Percentiles rank a stretch among this genome's conserved stretches.
Evolutionary conservation across 2,888 invertebrate species (phyloP).

Genomic region (Invenusta paracnida): DNA sequence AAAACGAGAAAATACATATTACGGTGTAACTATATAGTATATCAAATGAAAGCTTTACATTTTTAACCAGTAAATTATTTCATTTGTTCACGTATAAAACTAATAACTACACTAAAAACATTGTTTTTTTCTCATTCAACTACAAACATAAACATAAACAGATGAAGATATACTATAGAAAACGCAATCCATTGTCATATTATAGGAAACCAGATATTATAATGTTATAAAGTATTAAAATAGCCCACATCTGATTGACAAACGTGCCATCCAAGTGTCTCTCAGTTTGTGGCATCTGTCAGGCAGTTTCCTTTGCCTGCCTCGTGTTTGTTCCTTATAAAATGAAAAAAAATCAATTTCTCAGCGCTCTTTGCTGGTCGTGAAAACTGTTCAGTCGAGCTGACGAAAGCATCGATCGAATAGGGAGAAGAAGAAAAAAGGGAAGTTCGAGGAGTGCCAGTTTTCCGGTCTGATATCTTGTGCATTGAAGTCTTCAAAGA

Average conservation of each 20-base stretch:
- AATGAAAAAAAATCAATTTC: constrained; percentile 2
- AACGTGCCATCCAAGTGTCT: constrained; percentile 18
- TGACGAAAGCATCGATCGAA: constrained; percentile 26
- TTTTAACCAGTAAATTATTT: no score
- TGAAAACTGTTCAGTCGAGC: constrained; percentile 21
- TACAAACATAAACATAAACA: no score
- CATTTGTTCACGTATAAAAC: no score
- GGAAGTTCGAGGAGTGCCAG: constrained; percentile 11
- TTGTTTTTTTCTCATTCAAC: no score
- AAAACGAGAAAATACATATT: no score
- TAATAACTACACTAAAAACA: no score
- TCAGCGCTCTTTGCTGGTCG: constrained; percentile 7
- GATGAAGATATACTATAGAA: no score
- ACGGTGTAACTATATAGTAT: no score
- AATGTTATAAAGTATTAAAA: not conserved
- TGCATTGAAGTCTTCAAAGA: constrained; percentile 14
- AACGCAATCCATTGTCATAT: no score
- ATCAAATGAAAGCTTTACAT: no score
- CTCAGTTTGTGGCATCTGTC: constrained; percentile 25
- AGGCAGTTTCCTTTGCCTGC: constrained; percentile 10
- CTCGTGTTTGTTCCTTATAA: not conserved
- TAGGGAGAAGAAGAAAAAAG: not conserved
- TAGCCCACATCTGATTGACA: constrained; percentile 19
- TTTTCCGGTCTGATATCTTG: constrained; percentile 10
- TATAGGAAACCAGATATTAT: no score